Evolutionary conservation across 1,140 invertebrate species (phyloP), one percentile per base, ranked within the genome.

Genomic region (Riptortus pedestris): DNA sequence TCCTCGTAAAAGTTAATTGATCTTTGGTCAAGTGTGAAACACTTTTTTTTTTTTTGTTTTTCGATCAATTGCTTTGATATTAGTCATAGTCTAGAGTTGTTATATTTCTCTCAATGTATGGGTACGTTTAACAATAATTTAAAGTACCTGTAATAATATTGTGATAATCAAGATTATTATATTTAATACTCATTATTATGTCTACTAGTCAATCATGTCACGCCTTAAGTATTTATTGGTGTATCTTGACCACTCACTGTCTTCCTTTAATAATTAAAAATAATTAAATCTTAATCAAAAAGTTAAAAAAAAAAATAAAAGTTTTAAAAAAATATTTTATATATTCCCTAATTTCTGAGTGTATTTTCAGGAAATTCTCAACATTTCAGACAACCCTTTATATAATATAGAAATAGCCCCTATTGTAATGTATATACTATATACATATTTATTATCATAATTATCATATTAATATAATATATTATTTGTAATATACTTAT

Each of bases 201-300:
- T 59, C 57, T 59, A 59, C 57, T 59, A 59, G 57, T 59, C 57
- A 38, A 59, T 59, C 57, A 59, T 59, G 57, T 59, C 57, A 33
- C 57, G 28, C 57, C 57, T 59, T 59, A 29, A 26, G 18, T 59
- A 59, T 16, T 59, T 59, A 59, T 38, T 57, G 52, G 52, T 57
- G 52, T 57, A 29, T 27, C 28, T 57, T 26, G 57, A 59, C 57
- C 57, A 59, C 57, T 59, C 57, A 59, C 57, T 59, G 57, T 59
- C 57, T 59, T 59, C 57, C 57, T 59, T 59, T 59, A 38, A 38
- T 38, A 38, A 38, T 14, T 59, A 29, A 55, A 55, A 59, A 59
- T 57, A 27, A 5, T 27, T 57, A 57, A 57, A 57, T 22, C 27
- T 57, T 22, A 55, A 57, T 57, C 22, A 57, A 59, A 59, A 55